phyloP scores from a whole-genome alignment of 2,113 vertebrate genomes.

The Panthera uncia region DNA sequence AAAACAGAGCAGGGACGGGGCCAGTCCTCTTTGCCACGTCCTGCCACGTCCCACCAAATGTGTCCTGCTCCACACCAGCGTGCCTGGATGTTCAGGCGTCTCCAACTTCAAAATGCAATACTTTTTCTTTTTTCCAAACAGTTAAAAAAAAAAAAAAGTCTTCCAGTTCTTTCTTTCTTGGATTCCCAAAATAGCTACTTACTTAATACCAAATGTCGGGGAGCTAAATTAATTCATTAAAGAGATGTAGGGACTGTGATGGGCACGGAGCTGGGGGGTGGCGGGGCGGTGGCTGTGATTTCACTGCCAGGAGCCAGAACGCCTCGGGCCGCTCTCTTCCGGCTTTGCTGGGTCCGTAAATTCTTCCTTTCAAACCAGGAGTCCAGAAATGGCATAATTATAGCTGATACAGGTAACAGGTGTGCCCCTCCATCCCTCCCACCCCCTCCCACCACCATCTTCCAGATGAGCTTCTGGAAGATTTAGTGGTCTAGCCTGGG shows the following conservation, averaged over 20 bases:
- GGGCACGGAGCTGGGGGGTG: background rate
- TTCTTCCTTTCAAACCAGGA: constrained; percentile 68
- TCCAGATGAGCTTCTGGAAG: constrained; percentile 3
- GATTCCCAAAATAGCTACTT: constrained; percentile 70
- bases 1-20: background rate
- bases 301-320: background rate
- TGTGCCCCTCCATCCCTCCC: constrained; percentile 60
- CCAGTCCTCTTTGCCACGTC: fast-evolving
- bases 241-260: background rate
- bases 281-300: background rate
- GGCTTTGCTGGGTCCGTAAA: background rate
- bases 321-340: background rate
- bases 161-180: constrained; percentile 52
- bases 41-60: background rate
- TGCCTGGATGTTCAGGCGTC: fast-evolving
- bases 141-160: background rate
- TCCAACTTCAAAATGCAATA: constrained; percentile 47
- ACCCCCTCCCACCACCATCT: fast-evolving
- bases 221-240: constrained; percentile 58
- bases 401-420: constrained; percentile 72
- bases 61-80: background rate
- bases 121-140: constrained; percentile 18
- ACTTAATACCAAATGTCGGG: constrained; percentile 66
- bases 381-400: constrained; percentile 59
- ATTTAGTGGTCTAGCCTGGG: constrained; percentile 65